A percentile compares a stretch with the other conserved stretches of the same genome.
Evolutionary conservation across 2,797 vertebrate genomes (phyloP).

Genomic region (Corythornis leucogaster): DNA sequence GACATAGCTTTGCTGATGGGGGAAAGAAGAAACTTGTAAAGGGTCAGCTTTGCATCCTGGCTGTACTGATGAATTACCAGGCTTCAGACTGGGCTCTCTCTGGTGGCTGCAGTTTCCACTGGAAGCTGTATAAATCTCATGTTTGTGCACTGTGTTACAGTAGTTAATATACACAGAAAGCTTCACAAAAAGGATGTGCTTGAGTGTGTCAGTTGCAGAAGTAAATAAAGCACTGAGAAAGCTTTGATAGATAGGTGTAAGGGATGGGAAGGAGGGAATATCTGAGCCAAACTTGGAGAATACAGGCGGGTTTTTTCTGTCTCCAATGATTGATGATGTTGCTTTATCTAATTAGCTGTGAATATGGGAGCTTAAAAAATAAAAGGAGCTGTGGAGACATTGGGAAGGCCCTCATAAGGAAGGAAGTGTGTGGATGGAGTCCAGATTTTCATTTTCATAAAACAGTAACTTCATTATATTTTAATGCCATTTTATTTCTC

Average conservation of each 20-base stretch:
- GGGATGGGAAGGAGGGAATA: not conserved
- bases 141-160: not conserved
- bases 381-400: conserved; percentile 73
- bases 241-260: conserved; percentile 21
- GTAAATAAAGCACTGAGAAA: not conserved
- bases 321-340: conserved; percentile 83
- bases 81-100: not conserved
- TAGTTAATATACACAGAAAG: conserved; percentile 26
- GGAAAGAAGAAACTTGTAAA: not conserved
- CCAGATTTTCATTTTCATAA: conserved; percentile 80
- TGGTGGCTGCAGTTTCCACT: not conserved
- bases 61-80: not conserved
- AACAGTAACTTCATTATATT: conserved; percentile 60
- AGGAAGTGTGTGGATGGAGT: conserved; percentile 75
- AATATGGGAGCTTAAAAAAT: conserved; percentile 79
- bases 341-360: conserved; percentile 81
- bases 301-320: conserved; percentile 57
- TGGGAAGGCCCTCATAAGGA: conserved; percentile 59
- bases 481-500: conserved; percentile 43
- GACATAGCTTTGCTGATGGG: not conserved
- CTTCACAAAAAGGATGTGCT: conserved; percentile 1
- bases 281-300: conserved; percentile 33
- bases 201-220: not conserved
- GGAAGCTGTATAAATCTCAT: not conserved
- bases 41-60: not conserved